phyloP scores from a whole-genome alignment of 2,113 vertebrate species.

The Haplochromis vanheusdeni region DNA sequence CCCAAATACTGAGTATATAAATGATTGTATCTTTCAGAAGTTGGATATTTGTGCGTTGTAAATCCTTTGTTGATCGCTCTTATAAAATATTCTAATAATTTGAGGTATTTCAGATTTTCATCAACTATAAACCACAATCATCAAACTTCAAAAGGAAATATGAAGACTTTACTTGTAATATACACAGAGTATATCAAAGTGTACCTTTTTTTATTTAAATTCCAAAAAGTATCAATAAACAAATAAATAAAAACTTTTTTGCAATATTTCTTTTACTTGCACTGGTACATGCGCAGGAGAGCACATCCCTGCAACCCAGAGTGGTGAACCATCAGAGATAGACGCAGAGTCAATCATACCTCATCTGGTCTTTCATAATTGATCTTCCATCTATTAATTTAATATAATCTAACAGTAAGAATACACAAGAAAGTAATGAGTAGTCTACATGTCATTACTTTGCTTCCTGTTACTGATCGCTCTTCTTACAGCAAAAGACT shows the following conservation, averaged over 20 bases:
- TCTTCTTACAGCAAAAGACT: not conserved
- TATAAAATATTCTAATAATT: not conserved
- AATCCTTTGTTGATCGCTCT: not conserved
- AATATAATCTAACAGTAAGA: not conserved
- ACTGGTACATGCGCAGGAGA: not conserved
- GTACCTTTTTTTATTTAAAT: not conserved
- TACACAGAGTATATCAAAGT: not conserved
- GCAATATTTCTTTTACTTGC: not conserved
- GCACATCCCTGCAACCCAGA: not conserved
- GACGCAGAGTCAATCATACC: not conserved
- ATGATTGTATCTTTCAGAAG: rapidly evolving
- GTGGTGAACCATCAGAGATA: not conserved
- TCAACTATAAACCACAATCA: not conserved
- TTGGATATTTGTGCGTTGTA: rapidly evolving
- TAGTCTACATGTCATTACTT: not conserved
- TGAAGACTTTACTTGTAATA: not conserved
- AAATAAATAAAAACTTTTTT: not conserved
- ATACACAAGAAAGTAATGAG: not conserved
- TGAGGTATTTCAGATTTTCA: not conserved
- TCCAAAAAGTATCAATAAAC: not conserved
- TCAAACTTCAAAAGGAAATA: not conserved
- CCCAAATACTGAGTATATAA: not conserved
- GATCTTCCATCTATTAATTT: not conserved
- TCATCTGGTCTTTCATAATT: not conserved
- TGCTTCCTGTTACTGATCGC: not conserved